A percentile compares a stretch with the other conserved stretches of the same genome.
phyloP scores from a whole-genome alignment of 1,140 invertebrate species.

The Temnothorax longispinosus region DNA sequence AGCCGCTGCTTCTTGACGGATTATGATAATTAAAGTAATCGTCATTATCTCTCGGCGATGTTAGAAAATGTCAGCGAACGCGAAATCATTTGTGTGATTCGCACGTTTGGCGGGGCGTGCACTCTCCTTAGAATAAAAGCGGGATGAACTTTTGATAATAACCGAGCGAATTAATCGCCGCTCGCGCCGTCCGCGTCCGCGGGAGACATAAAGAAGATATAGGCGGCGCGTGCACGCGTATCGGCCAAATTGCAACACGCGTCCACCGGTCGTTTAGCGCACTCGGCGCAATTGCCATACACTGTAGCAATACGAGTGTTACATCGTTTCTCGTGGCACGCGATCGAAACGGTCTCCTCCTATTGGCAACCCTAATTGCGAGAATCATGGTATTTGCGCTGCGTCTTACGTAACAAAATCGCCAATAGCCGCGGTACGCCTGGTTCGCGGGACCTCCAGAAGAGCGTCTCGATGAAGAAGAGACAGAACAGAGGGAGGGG shows the following conservation, averaged over 20 bases:
- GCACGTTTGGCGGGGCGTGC: neutral
- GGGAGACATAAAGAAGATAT: slow-evolving; percentile 15
- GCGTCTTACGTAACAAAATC: slow-evolving; percentile 69
- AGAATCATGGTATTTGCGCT: slow-evolving; percentile 67
- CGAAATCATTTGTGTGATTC: neutral
- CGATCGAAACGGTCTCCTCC: slow-evolving; percentile 67
- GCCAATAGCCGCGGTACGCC: slow-evolving; percentile 40
- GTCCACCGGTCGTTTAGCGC: slow-evolving; percentile 47
- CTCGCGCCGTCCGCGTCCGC: slow-evolving; percentile 5
- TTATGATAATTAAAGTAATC: slow-evolving; percentile 58
- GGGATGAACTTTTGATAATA: slow-evolving; percentile 53
- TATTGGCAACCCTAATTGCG: slow-evolving; percentile 71
- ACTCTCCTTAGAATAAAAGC: neutral
- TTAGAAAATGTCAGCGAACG: slow-evolving; percentile 47
- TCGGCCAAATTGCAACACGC: slow-evolving; percentile 51
- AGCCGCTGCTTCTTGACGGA: slow-evolving; percentile 40
- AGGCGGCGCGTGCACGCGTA: slow-evolving; percentile 35
- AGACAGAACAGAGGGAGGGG: neutral
- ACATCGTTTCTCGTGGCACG: slow-evolving; percentile 68
- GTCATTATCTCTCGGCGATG: slow-evolving; percentile 23
- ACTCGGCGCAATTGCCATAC: slow-evolving; percentile 68
- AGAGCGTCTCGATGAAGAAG: slow-evolving; percentile 15
- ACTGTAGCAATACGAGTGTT: slow-evolving; percentile 70
- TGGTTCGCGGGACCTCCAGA: slow-evolving; percentile 51
- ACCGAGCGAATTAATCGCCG: slow-evolving; percentile 45